phyloP scores from a whole-genome alignment of 1,140 invertebrate genomes.

The Probaryconus sp. region DNA sequence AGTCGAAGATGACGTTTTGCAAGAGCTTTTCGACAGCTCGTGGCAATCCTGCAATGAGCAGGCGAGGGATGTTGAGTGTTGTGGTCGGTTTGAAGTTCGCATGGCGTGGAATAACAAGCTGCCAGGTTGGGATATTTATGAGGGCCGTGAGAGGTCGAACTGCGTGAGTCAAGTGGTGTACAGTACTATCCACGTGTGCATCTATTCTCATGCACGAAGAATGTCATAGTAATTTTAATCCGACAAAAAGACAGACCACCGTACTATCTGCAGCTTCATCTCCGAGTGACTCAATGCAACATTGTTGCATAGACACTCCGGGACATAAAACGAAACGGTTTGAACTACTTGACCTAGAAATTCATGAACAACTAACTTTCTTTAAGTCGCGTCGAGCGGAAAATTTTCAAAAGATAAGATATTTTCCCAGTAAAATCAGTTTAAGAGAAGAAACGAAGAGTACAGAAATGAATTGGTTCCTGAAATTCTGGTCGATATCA shows the following conservation, averaged over 20 bases:
- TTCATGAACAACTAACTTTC: too few species aligned
- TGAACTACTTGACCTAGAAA: too few species aligned
- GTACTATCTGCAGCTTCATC: neutral
- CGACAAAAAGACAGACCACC: conserved; percentile 8
- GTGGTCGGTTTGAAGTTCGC: conserved; percentile 72
- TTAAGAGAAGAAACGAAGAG: too few species aligned
- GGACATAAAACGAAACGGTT: conserved; percentile 20
- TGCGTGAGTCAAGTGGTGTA: conserved; percentile 46
- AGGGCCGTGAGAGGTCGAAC: conserved; percentile 70
- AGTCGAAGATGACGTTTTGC: conserved; percentile 33
- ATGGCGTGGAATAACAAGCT: conserved; percentile 75
- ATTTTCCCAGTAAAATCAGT: too few species aligned
- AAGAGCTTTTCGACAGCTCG: conserved; percentile 31
- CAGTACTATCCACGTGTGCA: conserved; percentile 25
- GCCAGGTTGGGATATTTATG: conserved; percentile 76
- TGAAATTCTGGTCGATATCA: too few species aligned
- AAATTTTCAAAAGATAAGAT: too few species aligned
- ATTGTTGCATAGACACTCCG: conserved; percentile 19
- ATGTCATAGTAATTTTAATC: conserved; percentile 49
- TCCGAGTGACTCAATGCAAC: conserved; percentile 4
- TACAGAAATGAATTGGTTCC: too few species aligned
- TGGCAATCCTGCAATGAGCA: conserved; percentile 29
- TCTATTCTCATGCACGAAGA: conserved; percentile 15
- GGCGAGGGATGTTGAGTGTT: conserved; percentile 68
- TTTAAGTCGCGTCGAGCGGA: too few species aligned